phyloP scores from a whole-genome alignment of 35 echinoderm and acorn worm genomes.

The Patiria miniata region DNA sequence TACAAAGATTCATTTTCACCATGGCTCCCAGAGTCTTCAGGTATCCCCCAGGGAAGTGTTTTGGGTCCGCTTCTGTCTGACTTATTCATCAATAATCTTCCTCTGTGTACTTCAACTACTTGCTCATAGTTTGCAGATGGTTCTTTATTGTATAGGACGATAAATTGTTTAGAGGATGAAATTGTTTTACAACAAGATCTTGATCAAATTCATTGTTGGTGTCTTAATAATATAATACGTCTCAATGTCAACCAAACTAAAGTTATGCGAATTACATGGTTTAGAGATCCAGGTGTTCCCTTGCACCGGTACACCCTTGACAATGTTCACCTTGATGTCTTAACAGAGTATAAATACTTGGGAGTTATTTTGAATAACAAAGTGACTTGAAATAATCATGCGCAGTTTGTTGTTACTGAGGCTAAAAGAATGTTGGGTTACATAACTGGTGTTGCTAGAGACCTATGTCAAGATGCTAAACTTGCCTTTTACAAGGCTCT shows the following conservation, averaged over 20 bases:
- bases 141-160: neutral
- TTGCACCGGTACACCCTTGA: neutral
- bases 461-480: too few species aligned
- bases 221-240: neutral
- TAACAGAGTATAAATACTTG: too few species aligned
- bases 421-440: too few species aligned
- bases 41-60: too few species aligned
- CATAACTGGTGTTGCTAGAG: too few species aligned
- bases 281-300: neutral
- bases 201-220: constrained; percentile 10
- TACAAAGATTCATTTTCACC: neutral
- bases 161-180: neutral
- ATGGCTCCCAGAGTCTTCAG: too few species aligned
- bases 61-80: neutral
- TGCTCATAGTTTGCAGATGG: neutral
- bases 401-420: too few species aligned
- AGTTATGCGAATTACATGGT: neutral
- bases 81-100: neutral
- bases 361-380: too few species aligned
- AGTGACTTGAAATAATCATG: too few species aligned
- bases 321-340: too few species aligned
- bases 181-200: neutral
- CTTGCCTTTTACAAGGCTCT: too few species aligned
- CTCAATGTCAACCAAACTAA: neutral
- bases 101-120: neutral